A percentile compares a stretch with the other conserved stretches of the same genome.
These are phyloP conservation scores for Melieria crassipennis DNA, from an alignment of 2,888 invertebrate species.

Conservation along the genomic window DNA sequence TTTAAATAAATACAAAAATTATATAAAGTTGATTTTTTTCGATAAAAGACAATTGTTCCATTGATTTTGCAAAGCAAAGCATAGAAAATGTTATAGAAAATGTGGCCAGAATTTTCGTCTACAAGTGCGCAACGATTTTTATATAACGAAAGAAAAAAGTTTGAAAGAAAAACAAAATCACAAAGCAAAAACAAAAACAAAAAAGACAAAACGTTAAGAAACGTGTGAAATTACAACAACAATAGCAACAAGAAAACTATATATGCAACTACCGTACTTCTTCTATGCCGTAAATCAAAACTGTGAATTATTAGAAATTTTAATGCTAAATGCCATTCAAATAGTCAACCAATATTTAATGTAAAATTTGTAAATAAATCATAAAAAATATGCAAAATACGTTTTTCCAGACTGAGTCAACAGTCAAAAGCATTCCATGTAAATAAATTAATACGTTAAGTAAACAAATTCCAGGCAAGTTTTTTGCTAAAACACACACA, in stretches of 20 bases:
- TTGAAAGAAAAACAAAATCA: background rate
- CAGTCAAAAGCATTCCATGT: background rate
- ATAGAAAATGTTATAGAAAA: too few species aligned
- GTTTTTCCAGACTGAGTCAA: background rate
- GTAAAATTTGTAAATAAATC: background rate
- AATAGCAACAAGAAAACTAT: background rate
- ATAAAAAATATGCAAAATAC: too few species aligned
- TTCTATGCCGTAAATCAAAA: background rate
- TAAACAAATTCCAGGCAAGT: too few species aligned
- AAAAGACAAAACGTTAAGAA: conserved; percentile 5
- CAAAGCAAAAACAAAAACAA: background rate
- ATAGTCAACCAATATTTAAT: background rate
- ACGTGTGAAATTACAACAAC: conserved; percentile 1
- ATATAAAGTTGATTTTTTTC: too few species aligned
- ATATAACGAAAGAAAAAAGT: too few species aligned
- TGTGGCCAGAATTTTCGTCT: too few species aligned
- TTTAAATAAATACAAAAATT: too few species aligned
- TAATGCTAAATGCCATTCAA: background rate
- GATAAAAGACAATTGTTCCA: too few species aligned
- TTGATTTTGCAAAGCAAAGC: too few species aligned
- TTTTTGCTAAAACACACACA: background rate
- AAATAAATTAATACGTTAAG: too few species aligned
- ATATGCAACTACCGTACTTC: background rate
- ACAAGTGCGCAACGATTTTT: too few species aligned
- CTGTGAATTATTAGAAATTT: conserved; percentile 8